Conservation (phyloP, 92 coral and sea anemone genomes). For the Siderastrea radians region DNA sequence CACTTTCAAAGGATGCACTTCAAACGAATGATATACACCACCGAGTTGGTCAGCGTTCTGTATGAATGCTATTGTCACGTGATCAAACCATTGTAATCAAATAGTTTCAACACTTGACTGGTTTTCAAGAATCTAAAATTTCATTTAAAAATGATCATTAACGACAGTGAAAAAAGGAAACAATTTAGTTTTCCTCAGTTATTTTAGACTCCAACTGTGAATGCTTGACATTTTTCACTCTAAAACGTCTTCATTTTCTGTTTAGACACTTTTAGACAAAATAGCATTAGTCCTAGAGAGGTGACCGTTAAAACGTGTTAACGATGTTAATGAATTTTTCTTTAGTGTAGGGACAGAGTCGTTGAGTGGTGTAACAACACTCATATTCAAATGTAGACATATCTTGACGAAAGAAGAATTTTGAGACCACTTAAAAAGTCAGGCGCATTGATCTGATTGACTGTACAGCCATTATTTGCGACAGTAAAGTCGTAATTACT, state of each 20-base stretch:
- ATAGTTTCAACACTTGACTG: conserved; percentile 65
- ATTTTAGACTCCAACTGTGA: conserved; percentile 31
- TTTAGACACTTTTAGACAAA: conserved; percentile 9
- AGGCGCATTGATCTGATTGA: background rate
- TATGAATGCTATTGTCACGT: conserved; percentile 76
- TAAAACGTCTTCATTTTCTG: conserved; percentile 12
- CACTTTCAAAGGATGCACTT: background rate
- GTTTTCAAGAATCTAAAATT: conserved; percentile 33
- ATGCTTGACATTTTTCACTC: conserved; percentile 9
- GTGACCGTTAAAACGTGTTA: background rate
- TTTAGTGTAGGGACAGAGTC: background rate
- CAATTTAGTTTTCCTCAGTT: background rate
- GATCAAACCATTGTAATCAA: conserved; percentile 41
- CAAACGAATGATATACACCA: background rate
- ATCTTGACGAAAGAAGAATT: conserved; percentile 51
- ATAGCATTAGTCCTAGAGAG: conserved; percentile 33
- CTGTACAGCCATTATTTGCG: conserved; percentile 19
- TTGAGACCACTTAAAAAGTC: conserved; percentile 24
- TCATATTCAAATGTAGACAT: conserved; percentile 5
- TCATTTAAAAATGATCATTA: background rate
- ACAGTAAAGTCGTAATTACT: conserved; percentile 7
- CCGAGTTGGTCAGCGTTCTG: conserved; percentile 63
- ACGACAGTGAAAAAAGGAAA: background rate
- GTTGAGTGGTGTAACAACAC: conserved; percentile 23
- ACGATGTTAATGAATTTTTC: conserved; percentile 11